phyloP scores from a whole-genome alignment of 2,113 vertebrate species.

The Grus americana region DNA sequence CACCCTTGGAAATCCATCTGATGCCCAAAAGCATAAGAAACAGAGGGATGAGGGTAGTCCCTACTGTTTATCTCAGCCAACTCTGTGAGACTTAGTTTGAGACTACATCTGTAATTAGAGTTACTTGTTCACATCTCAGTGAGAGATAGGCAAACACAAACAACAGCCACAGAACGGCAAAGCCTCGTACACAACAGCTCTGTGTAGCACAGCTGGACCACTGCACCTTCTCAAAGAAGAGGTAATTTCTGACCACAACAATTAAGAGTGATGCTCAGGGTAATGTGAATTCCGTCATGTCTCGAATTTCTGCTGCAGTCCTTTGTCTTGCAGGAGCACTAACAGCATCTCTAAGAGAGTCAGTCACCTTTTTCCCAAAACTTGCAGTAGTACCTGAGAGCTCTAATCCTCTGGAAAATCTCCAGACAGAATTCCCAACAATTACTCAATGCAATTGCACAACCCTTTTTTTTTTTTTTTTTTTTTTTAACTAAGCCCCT shows the following conservation, averaged over 20 bases:
- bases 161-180: not conserved
- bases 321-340: not conserved
- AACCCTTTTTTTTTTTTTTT: not conserved
- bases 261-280: not conserved
- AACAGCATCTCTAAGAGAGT: not conserved
- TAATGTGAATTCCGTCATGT: not conserved
- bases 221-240: not conserved
- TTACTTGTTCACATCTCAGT: not conserved
- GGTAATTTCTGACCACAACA: not conserved
- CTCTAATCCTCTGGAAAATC: not conserved
- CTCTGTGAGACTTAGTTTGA: not conserved
- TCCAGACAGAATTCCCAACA: not conserved
- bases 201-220: not conserved
- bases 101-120: not conserved
- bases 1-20: not conserved
- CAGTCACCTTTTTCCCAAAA: not conserved
- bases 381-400: not conserved
- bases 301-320: not conserved
- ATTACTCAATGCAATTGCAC: not conserved
- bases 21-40: not conserved
- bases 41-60: not conserved
- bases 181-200: not conserved
- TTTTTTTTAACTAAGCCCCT: not conserved
- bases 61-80: not conserved
- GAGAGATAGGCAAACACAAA: not conserved